These are phyloP conservation scores for Novumbra hubbsi DNA, from an alignment of 2,797 vertebrate genomes.

Conservation along the genomic window DNA sequence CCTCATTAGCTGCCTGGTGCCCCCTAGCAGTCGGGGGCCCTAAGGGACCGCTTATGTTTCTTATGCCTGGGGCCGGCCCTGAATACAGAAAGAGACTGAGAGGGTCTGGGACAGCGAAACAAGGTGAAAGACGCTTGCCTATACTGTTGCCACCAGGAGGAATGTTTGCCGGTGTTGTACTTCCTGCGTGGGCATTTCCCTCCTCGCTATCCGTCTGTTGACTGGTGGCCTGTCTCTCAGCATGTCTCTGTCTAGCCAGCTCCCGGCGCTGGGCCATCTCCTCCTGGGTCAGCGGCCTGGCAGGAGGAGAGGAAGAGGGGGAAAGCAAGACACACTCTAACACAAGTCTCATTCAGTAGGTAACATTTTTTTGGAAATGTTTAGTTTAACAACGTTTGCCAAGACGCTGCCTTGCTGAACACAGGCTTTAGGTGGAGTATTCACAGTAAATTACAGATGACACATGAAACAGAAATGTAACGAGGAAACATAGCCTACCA, in stretches of 20 bases:
- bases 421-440: neutral
- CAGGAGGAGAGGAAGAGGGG: neutral
- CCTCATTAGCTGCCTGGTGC: too few relatives aligned
- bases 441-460: neutral
- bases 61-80: too few relatives aligned
- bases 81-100: neutral
- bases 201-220: conserved; percentile 58
- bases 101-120: neutral
- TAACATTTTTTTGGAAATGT: neutral
- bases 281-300: conserved; percentile 86
- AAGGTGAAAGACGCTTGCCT: conserved; percentile 56
- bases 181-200: conserved; percentile 35
- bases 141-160: conserved; percentile 26
- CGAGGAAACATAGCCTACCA: neutral
- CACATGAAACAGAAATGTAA: neutral
- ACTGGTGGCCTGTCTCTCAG: conserved; percentile 76
- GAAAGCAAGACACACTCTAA: neutral
- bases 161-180: conserved; percentile 29
- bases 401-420: neutral
- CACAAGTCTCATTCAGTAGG: neutral
- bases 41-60: too few relatives aligned
- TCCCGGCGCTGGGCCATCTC: conserved; percentile 85
- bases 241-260: conserved; percentile 79
- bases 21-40: too few relatives aligned
- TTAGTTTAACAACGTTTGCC: neutral